These are phyloP conservation scores for Druceiella hillmani DNA, from an alignment of 2,888 invertebrate genomes.

Conservation along the genomic window DNA sequence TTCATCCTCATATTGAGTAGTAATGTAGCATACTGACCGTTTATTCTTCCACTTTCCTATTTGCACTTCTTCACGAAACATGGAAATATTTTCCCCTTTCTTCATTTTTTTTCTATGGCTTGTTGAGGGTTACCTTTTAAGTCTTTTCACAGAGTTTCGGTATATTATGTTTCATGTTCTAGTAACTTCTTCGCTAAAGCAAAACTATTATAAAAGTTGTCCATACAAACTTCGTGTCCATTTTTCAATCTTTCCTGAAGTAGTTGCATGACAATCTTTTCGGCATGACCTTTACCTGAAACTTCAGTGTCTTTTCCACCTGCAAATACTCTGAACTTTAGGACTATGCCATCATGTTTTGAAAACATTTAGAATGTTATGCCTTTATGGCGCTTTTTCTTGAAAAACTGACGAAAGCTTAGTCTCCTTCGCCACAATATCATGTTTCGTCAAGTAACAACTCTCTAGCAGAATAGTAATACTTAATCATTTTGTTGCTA, in stretches of 20 bases:
- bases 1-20: conserved; percentile 24
- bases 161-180: conserved; percentile 20
- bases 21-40: conserved; percentile 26
- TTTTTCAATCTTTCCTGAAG: conserved; percentile 16
- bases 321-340: conserved; percentile 7
- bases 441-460: no score
- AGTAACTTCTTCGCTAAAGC: conserved; percentile 20
- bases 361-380: background rate
- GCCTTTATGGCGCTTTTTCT: background rate
- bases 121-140: conserved; percentile 24
- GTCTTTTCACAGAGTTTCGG: conserved; percentile 26
- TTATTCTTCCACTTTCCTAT: conserved; percentile 29
- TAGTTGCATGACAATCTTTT: conserved; percentile 24
- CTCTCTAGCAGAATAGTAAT: no score
- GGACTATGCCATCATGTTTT: no score
- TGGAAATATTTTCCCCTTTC: conserved; percentile 21
- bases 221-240: conserved; percentile 24
- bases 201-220: conserved; percentile 24
- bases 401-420: no score
- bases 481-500: no score
- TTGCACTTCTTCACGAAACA: conserved; percentile 24
- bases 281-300: conserved; percentile 18
- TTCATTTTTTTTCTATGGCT: conserved; percentile 22
- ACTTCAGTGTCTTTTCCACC: conserved; percentile 9
- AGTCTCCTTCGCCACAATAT: background rate